These are phyloP conservation scores for Hemistola chrysoprasaria DNA, from an alignment of 2,888 invertebrate genomes.

Conservation along the genomic window DNA sequence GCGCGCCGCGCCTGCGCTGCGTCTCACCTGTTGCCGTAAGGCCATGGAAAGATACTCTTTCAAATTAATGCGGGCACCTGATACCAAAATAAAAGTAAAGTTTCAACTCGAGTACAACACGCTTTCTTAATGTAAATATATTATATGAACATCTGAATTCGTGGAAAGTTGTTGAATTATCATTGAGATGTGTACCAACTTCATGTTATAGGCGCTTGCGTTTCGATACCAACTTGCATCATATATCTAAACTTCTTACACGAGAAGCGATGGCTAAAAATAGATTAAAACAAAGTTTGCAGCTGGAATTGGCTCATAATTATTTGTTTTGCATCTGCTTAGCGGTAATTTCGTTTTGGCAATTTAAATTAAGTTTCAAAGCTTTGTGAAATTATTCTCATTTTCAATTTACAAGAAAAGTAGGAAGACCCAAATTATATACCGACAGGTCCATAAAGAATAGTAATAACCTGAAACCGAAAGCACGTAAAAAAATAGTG, in stretches of 20 bases:
- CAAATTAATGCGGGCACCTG: constrained; percentile 76
- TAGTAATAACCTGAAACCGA: too few species aligned
- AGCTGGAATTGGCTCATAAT: too few species aligned
- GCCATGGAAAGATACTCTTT: constrained; percentile 78
- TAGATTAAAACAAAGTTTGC: not conserved
- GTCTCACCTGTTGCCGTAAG: constrained; percentile 77
- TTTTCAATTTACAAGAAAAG: too few species aligned
- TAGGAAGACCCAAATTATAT: too few species aligned
- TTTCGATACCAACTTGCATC: constrained; percentile 9
- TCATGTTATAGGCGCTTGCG: constrained; percentile 5
- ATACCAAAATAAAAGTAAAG: constrained; percentile 70
- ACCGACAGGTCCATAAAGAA: too few species aligned
- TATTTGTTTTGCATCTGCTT: too few species aligned
- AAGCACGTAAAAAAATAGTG: too few species aligned
- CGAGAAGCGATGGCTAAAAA: constrained; percentile 2
- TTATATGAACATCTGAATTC: constrained; percentile 17
- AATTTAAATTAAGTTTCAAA: too few species aligned
- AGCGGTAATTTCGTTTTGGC: too few species aligned
- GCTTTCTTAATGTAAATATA: constrained; percentile 28
- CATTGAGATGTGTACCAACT: constrained; percentile 14
- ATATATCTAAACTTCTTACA: constrained; percentile 13
- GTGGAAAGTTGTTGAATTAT: constrained; percentile 24
- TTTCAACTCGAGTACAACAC: constrained; percentile 38
- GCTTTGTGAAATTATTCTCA: too few species aligned
- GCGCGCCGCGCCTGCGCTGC: constrained; percentile 72